Conservation (phyloP, 2,888 invertebrate genomes). For the Ommatoiulus sabulosus region DNA sequence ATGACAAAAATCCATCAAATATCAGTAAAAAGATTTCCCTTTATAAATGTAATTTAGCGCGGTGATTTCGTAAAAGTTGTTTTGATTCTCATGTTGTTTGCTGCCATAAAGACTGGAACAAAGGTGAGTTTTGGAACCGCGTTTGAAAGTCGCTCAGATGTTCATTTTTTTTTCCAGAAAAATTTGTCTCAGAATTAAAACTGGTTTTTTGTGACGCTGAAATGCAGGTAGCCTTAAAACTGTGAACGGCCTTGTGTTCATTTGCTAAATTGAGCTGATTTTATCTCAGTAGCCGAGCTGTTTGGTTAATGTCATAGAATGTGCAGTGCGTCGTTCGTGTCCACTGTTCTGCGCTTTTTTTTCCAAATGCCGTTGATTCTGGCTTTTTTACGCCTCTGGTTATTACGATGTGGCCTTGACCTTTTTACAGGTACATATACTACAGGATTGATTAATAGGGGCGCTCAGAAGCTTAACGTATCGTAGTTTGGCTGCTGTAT, state of each 20-base stretch:
- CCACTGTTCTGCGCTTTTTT: too few species aligned
- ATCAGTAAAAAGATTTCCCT: not conserved
- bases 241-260: slow-evolving; percentile 2
- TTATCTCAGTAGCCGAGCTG: not conserved
- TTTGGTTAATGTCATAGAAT: not conserved
- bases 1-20: not conserved
- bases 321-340: too few species aligned
- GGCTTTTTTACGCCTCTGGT: not conserved
- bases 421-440: not conserved
- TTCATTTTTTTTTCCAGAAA: not conserved
- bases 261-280: not conserved
- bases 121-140: not conserved
- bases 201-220: not conserved
- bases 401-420: not conserved
- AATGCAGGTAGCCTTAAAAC: not conserved
- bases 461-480: too few species aligned
- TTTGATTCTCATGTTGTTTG: not conserved
- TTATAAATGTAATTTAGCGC: not conserved
- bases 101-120: not conserved
- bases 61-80: not conserved
- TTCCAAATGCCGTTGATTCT: not conserved
- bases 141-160: not conserved
- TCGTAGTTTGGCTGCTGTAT: too few species aligned
- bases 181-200: not conserved
- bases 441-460: too few species aligned